A percentile compares a stretch with the other conserved stretches of the same genome.
Evolutionary conservation across 2,888 invertebrate genomes (phyloP).

Genomic region (Agapetus fuscipes): DNA sequence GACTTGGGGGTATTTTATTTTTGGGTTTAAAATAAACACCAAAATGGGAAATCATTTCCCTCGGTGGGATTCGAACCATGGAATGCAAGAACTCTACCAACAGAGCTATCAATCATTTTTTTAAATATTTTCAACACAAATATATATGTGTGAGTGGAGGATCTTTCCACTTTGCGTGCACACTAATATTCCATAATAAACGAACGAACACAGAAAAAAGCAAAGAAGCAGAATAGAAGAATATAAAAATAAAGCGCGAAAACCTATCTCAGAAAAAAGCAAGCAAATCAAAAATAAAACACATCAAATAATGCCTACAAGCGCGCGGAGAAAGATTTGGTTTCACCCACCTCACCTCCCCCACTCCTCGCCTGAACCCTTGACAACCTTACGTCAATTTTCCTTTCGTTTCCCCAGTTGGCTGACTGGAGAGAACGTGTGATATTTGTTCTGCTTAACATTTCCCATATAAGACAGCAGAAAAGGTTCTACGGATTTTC

Average conservation of each 20-base stretch:
- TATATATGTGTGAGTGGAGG: too few species aligned
- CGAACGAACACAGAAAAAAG: not conserved
- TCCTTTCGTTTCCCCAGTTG: not conserved
- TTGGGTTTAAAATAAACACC: too few species aligned
- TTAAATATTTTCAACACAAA: too few species aligned
- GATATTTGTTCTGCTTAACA: not conserved
- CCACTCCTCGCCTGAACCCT: slow-evolving; percentile 2
- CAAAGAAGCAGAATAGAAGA: slow-evolving; percentile 3
- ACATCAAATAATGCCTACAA: slow-evolving; percentile 20
- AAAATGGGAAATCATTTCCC: too few species aligned
- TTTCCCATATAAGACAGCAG: not conserved
- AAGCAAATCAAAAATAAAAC: slow-evolving; percentile 21
- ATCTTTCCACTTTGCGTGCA: not conserved
- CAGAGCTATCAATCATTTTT: too few species aligned
- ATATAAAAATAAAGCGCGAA: slow-evolving; percentile 15
- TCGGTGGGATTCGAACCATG: too few species aligned
- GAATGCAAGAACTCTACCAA: too few species aligned
- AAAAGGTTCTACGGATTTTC: not conserved
- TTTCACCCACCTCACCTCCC: slow-evolving; percentile 11
- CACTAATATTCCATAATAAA: slow-evolving; percentile 1
- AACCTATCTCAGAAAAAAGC: slow-evolving; percentile 19
- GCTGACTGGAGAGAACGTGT: not conserved
- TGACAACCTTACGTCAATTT: slow-evolving; percentile 16
- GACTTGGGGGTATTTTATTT: too few species aligned
- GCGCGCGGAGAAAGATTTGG: slow-evolving; percentile 15